These are phyloP conservation scores for Macrobrachium rosenbergii DNA, from an alignment of 1,140 invertebrate genomes.

Conservation along the genomic window DNA sequence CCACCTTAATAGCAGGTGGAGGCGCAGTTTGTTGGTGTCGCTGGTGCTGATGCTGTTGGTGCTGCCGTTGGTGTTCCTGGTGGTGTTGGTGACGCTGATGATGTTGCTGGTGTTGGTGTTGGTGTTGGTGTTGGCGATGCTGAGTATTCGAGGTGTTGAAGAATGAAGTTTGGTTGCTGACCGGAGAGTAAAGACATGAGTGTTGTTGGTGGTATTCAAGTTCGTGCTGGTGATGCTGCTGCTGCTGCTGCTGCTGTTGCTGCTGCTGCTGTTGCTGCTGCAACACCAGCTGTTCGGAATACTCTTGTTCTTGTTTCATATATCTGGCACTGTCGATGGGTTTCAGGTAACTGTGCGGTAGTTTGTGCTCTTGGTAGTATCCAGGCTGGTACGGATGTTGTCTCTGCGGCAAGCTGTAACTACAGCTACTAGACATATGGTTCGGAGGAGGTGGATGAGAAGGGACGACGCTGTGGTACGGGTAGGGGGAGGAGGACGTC, in stretches of 20 bases:
- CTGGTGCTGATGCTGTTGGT: conserved; percentile 68
- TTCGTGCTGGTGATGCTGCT: conserved; percentile 22
- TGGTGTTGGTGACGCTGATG: conserved; percentile 67
- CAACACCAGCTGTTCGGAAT: conserved; percentile 26
- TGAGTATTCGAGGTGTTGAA: neutral
- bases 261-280: conserved; percentile 11
- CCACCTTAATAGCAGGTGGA: conserved; percentile 58
- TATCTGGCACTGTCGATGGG: neutral
- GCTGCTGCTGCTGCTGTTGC: conserved; percentile 26
- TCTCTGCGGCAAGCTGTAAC: conserved; percentile 28
- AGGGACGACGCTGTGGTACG: conserved; percentile 39
- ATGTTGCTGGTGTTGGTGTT: conserved; percentile 37
- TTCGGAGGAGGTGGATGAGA: conserved; percentile 6
- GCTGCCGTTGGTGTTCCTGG: conserved; percentile 70
- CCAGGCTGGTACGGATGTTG: conserved; percentile 14
- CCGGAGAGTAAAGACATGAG: conserved; percentile 63
- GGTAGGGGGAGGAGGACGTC: conserved; percentile 25
- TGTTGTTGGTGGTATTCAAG: conserved; percentile 16
- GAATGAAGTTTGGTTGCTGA: conserved; percentile 24
- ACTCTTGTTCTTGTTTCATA: conserved; percentile 25
- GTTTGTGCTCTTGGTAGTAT: conserved; percentile 47
- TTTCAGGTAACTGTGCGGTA: conserved; percentile 33
- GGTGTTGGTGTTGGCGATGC: conserved; percentile 37
- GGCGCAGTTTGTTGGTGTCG: conserved; percentile 1
- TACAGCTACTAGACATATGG: conserved; percentile 29